Conservation (phyloP, 1,140 invertebrate genomes). For the Plodia interpunctella region DNA sequence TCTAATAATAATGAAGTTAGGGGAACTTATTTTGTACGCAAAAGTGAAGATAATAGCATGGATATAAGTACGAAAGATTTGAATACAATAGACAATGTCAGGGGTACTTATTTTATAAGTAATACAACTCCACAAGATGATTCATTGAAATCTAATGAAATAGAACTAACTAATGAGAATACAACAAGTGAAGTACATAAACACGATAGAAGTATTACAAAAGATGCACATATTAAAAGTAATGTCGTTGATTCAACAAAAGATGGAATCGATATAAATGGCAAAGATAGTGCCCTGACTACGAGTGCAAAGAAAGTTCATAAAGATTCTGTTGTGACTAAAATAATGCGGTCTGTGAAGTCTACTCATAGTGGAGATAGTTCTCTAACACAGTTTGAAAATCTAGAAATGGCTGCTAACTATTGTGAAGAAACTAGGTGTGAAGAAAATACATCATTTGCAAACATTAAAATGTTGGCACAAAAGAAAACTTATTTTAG, state of each 20-base stretch:
- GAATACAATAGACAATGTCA: background rate
- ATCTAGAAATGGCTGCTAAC: slow-evolving; percentile 43
- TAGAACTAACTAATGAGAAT: background rate
- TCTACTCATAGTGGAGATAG: slow-evolving; percentile 29
- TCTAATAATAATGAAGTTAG: slow-evolving; percentile 13
- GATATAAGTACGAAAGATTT: slow-evolving; percentile 14
- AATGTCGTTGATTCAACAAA: background rate
- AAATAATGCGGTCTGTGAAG: slow-evolving; percentile 35
- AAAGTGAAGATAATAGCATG: slow-evolving; percentile 8
- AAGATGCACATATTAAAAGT: background rate
- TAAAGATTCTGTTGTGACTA: slow-evolving; percentile 26
- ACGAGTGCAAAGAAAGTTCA: background rate
- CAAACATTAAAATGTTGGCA: slow-evolving; percentile 34
- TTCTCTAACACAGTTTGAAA: slow-evolving; percentile 58
- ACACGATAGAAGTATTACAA: background rate
- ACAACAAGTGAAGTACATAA: background rate
- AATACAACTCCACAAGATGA: slow-evolving; percentile 8
- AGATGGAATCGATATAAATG: too few species aligned
- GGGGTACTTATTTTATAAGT: slow-evolving; percentile 22
- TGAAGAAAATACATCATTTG: slow-evolving; percentile 16
- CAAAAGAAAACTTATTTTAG: slow-evolving; percentile 25
- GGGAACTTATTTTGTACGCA: slow-evolving; percentile 18
- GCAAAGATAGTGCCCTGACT: background rate
- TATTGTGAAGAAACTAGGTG: slow-evolving; percentile 21
- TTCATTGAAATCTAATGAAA: slow-evolving; percentile 17